phyloP scores from a whole-genome alignment of 2,888 invertebrate genomes.

The Thyatira batis region DNA sequence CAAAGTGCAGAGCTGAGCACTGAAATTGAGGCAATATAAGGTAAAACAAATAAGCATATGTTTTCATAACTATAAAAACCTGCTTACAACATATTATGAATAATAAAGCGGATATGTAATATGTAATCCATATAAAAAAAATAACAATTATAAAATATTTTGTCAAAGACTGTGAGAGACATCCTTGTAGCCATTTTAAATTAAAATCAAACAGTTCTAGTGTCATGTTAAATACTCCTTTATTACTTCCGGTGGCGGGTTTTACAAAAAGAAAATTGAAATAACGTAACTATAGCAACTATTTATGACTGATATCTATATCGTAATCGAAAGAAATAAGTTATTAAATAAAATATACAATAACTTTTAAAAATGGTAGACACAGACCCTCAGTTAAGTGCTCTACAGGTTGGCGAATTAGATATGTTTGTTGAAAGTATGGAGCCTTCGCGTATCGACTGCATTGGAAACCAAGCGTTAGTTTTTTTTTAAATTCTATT shows the following conservation, averaged over 20 bases:
- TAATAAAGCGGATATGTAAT: too few species aligned
- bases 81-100: too few species aligned
- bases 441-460: conserved; percentile 84
- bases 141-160: too few species aligned
- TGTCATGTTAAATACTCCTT: background rate
- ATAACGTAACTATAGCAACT: conserved; percentile 46
- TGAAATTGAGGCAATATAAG: too few species aligned
- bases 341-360: background rate
- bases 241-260: conserved; percentile 21
- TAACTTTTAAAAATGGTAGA: conserved; percentile 69
- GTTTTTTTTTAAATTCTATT: too few species aligned
- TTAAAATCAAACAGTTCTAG: background rate
- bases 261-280: conserved; percentile 29
- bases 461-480: conserved; percentile 84
- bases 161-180: too few species aligned
- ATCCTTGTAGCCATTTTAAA: background rate
- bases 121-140: too few species aligned
- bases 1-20: too few species aligned
- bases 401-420: conserved; percentile 86
- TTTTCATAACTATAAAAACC: too few species aligned
- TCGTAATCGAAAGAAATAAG: background rate
- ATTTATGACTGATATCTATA: background rate
- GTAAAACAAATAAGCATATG: too few species aligned
- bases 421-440: conserved; percentile 89
- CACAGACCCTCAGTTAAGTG: conserved; percentile 71